Evolutionary conservation across 92 coral and sea anemone genomes (phyloP).

Genomic region (Palythoa caribaeorum): DNA sequence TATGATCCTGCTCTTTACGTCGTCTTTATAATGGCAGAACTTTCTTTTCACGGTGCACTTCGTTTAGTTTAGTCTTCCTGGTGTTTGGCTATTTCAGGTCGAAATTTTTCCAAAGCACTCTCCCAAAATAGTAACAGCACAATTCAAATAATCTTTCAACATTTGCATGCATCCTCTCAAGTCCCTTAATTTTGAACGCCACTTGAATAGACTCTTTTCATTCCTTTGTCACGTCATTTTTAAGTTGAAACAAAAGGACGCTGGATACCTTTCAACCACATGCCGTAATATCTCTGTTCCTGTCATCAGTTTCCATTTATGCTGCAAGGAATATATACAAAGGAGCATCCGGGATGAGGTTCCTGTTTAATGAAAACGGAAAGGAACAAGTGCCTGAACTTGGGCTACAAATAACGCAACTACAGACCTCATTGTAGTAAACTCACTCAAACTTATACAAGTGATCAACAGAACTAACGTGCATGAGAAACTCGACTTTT

Average conservation of each 20-base stretch:
- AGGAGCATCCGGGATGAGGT: not conserved
- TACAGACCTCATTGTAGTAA: not conserved
- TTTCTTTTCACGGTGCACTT: no score
- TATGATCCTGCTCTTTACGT: no score
- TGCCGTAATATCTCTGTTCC: not conserved
- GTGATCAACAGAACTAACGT: not conserved
- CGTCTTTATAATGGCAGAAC: no score
- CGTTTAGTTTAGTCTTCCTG: no score
- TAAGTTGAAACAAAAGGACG: not conserved
- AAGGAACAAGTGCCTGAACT: not conserved
- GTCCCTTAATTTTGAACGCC: not conserved
- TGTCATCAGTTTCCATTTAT: not conserved
- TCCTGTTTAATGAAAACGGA: not conserved
- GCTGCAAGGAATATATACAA: not conserved
- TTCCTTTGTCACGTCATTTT: not conserved
- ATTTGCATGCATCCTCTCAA: not conserved
- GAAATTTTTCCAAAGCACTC: no score
- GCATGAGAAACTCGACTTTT: not conserved
- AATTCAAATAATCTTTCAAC: no score
- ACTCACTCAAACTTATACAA: not conserved
- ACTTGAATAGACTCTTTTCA: not conserved
- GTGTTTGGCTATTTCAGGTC: no score
- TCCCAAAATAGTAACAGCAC: no score
- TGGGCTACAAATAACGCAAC: not conserved
- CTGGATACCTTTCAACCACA: not conserved